Base-by-base conservation (phyloP, 2,888 invertebrate genomes). In the Pachliopta kotzebuea region DNA sequence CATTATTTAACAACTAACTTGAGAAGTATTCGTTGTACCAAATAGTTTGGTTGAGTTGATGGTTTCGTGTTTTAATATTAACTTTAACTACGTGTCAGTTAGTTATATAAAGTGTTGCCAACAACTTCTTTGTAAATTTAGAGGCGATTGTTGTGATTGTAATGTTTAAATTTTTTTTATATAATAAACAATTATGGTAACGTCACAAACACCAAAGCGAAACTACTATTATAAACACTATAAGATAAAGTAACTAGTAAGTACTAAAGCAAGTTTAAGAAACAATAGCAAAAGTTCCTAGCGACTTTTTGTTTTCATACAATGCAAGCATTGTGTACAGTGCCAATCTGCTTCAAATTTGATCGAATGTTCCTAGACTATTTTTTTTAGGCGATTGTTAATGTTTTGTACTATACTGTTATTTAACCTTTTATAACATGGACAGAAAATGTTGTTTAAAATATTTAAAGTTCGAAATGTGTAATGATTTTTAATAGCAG, bases 251-350 rank as follows among this genome's bases (percentile, higher is more conserved):
- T 45, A n/a, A 24, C 49, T 37, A 37, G 11, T 37, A 37, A 37
- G 17, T 37, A 24, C 45, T 45, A 52, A 50, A n/a, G 37, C 17
- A n/a, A 18, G 17, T 29, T 59, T 52, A 31, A 21, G 29, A 57
- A 61, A 65, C 65, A 65, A 65, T 65, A 29, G 65, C 24, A 42
- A n/a, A 6, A 60, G n/a, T 65, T 20, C 31, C 45, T 45, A 52
- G 52, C 31, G 45, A 42, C 61, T 61, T 65, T 65, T 65, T 65
- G 53, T 52, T 53, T 61, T 59, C 20, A 54, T 37, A 65, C 65
- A 65, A 65, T 61, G 57, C 52, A 57, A 53, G 61, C 61, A 65
- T 65, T 65, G 65, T 65, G 49, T 58, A 49, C 9, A 23, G 23
- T 23, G 52, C 52, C 24, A 54, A 24, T 54, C 26, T 26, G 23